These are phyloP conservation scores for Phaenicophaeus curvirostris DNA, from an alignment of 2,797 vertebrate species.

Conservation along the genomic window DNA sequence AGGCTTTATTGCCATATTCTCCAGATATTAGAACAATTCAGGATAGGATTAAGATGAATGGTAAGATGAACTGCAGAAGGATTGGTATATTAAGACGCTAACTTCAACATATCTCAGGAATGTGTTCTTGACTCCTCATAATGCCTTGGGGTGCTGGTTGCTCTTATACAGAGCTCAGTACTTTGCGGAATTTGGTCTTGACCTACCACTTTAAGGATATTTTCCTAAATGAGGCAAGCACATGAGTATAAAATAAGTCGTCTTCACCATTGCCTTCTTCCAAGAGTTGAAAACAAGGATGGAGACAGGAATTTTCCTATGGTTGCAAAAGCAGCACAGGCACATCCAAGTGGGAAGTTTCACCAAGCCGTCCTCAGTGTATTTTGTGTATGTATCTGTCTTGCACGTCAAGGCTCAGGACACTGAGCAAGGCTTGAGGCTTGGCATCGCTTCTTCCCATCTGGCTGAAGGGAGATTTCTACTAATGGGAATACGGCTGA, in stretches of 20 bases:
- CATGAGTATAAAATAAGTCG: neutral
- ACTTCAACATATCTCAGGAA: neutral
- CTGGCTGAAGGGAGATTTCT: neutral
- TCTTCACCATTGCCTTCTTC: neutral
- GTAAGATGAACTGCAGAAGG: neutral
- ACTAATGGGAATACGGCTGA: neutral
- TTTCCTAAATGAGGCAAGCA: neutral
- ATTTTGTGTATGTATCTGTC: neutral
- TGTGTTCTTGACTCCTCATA: neutral
- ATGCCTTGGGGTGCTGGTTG: neutral
- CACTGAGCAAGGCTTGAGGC: rapidly evolving
- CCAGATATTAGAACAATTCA: neutral
- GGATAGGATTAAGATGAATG: neutral
- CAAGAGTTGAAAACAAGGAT: neutral
- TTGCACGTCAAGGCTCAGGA: neutral
- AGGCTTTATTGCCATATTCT: neutral
- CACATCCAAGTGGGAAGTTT: neutral
- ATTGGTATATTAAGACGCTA: neutral
- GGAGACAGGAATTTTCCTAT: neutral
- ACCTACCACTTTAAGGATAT: neutral
- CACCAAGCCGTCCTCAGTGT: neutral
- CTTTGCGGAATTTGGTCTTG: neutral
- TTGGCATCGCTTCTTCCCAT: neutral
- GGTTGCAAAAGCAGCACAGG: neutral
- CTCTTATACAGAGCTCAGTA: neutral